Evolutionary conservation across 2,113 vertebrate genomes (phyloP), one percentile per base, ranked within the genome.

Genomic region (Mirounga angustirostris): DNA sequence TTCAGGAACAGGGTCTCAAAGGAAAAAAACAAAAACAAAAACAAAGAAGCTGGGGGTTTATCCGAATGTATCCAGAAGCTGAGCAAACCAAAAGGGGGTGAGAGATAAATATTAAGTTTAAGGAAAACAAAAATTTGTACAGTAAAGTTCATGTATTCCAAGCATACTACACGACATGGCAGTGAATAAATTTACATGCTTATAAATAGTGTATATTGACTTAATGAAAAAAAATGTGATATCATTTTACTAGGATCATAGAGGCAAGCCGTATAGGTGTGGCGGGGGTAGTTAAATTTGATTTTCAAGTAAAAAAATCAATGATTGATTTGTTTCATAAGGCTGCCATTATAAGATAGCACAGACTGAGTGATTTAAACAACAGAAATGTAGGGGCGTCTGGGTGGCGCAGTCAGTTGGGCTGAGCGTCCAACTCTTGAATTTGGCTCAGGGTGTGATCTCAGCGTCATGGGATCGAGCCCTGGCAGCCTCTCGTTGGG

Each of bases 171-270:
- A 36, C 18, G 33, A 82, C 28, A 85, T 59, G 67, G 36, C 30
- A 30, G 50, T 90, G 69, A 91, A 96, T 96, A 93, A 22, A 89
- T 93, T 95, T 93, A 74, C 89, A 78, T 95, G 74, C 30, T 80
- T 88, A 85, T 33, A 95, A 65, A 91, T 67, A 73, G 33, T 67
- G 65, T 63, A 56, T 88, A 85, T 46, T 76, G 69, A 80, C 58
- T 92, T 93, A 91, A 93, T 43, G 50, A 30, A 46, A 95, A 95
- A 69, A 95, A 73, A 82, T 18, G 67, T 93, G 82, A 79, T 71
- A 40, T 30, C 22, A 88, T 89, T 95, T 89, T 93, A 89, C 59
- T 82, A 93, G 87, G 78, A 83, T 61, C n/a, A 83, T 33, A 43
- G n/a, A 33, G 40, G 63, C 80, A 93, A 63, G 79, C 36, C 46